Evolutionary conservation across 2,888 invertebrate species (phyloP), one percentile per base, ranked within the genome.

Genomic region (Siphlonurus alternatus): DNA sequence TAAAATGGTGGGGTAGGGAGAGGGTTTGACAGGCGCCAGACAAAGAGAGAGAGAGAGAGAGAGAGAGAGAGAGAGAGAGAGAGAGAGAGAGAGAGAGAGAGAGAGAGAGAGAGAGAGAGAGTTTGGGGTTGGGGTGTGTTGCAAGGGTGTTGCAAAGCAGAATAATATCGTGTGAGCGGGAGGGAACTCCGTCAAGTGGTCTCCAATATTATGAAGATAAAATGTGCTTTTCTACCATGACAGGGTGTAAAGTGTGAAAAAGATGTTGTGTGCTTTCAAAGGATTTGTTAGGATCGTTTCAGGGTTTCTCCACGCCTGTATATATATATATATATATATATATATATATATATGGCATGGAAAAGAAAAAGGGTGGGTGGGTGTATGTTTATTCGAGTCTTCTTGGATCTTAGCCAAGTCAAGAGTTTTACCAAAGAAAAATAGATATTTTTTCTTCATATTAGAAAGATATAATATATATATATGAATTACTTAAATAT

Each of bases 21-120:
- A 38, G 61, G 20, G 38, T 2, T 1, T 15, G 15, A 15, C 20
- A 20, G 24, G 23, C 18, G 10, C 24, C 19, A 61, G 61, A 24
- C 19, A 23, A 25, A 25, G 25, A 61, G 25, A 61, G 61, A 61
- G 61, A 25, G 59, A 59, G 59, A 59, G 59, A 2, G 59, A 2
- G 2, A 38, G 38, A 38, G 38, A 19, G 7, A 23, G 24, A 1
- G 38, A 3, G 22, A 23, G 53, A 23, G 25, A 18, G 25, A 51
- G 22, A 2, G 51, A 10, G 38, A 51, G 19, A 51, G 51, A 20
- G 22, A 15, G 20, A 15, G 61, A 25, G 24, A 18, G 25, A 25
- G 61, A 25, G 38, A 10, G 61, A 25, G n/a, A 5, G 62, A 62
- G 23, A n/a, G 25, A 38, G 38, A 38, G 38, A 38, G 38, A 38